These are phyloP conservation scores for Cydia pomonella DNA, from an alignment of 1,140 invertebrate species.

Conservation along the genomic window DNA sequence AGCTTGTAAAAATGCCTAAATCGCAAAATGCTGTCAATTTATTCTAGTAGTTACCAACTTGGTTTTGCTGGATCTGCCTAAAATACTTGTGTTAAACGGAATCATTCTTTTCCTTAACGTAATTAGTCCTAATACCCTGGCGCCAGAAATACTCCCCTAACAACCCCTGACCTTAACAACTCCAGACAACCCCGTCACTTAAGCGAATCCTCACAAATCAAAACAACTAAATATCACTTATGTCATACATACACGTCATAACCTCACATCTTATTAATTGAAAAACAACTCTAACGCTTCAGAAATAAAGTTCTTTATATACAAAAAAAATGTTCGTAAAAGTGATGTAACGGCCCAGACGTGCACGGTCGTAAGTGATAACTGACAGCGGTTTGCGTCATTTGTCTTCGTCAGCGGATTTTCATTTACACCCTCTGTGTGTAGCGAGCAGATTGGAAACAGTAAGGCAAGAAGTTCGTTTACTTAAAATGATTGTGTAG, in stretches of 20 bases:
- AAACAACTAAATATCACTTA: constrained; percentile 26
- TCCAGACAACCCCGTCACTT: constrained; percentile 9
- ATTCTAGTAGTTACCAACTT: too few species aligned
- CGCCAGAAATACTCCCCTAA: background rate
- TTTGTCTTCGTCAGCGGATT: constrained; percentile 40
- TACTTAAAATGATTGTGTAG: too few species aligned
- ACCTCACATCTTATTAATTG: background rate
- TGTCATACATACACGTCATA: background rate
- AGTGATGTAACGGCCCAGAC: background rate
- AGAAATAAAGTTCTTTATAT: background rate
- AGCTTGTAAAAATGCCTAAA: too few species aligned
- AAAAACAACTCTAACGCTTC: background rate
- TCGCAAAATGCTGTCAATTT: too few species aligned
- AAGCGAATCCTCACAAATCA: constrained; percentile 18
- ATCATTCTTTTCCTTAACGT: background rate
- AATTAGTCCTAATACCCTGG: background rate
- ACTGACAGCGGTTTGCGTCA: constrained; percentile 23
- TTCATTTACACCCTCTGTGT: constrained; percentile 37
- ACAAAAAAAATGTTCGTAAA: background rate
- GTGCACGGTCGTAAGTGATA: constrained; percentile 14
- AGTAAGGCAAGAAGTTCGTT: background rate
- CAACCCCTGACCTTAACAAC: background rate
- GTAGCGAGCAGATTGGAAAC: background rate
- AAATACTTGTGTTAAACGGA: background rate
- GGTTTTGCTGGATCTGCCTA: too few species aligned